phyloP scores from a whole-genome alignment of 2,113 vertebrate genomes.

The Mustela lutreola region DNA sequence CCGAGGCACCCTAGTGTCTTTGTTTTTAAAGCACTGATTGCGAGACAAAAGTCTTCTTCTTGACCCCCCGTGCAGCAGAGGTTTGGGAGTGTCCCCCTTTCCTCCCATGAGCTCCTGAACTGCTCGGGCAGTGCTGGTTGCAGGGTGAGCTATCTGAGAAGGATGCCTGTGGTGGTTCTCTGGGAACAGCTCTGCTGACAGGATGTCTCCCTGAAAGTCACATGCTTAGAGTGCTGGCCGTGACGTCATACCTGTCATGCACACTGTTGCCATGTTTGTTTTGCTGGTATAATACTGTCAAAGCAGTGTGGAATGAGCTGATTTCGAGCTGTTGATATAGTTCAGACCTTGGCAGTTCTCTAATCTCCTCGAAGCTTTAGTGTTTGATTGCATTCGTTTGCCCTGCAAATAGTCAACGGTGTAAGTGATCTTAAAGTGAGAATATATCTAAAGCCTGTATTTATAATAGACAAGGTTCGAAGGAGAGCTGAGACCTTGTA shows the following conservation, averaged over 20 bases:
- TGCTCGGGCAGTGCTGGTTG: not conserved
- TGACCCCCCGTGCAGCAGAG: not conserved
- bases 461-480: conserved; percentile 86
- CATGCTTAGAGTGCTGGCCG: not conserved
- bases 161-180: not conserved
- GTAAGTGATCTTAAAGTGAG: conserved; percentile 88
- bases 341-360: conserved; percentile 89
- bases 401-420: conserved; percentile 89
- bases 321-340: conserved; percentile 89
- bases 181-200: not conserved
- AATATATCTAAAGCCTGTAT: conserved; percentile 85
- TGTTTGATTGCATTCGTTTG: conserved; percentile 89
- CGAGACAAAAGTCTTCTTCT: not conserved
- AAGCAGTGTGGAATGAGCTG: conserved; percentile 84
- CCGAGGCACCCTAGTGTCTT: not conserved
- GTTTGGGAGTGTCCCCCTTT: not conserved
- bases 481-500: conserved; percentile 79
- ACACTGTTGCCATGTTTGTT: conserved; percentile 80
- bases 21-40: not conserved
- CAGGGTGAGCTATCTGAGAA: not conserved
- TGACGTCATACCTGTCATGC: not conserved
- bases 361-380: conserved; percentile 89
- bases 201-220: not conserved
- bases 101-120: not conserved
- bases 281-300: conserved; percentile 84